Conservation (phyloP, 1,140 invertebrate species). For the Aricia agestis region DNA sequence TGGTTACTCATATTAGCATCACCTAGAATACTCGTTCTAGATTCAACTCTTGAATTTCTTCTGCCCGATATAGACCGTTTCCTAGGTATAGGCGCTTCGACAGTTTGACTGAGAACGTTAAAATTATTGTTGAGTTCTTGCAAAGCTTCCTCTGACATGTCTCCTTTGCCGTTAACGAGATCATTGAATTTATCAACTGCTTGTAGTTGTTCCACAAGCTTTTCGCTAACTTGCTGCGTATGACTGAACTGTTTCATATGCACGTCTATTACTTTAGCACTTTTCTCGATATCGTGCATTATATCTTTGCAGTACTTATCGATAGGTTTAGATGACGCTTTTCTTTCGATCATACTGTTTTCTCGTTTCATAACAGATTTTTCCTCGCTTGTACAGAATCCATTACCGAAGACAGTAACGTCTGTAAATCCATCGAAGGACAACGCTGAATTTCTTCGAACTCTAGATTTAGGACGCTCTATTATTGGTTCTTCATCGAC, state of each 20-base stretch:
- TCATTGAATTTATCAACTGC: constrained; percentile 65
- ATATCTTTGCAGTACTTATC: constrained; percentile 72
- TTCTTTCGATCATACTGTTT: constrained; percentile 40
- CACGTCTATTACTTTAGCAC: constrained; percentile 66
- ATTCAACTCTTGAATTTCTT: constrained; percentile 38
- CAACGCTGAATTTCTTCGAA: constrained; percentile 49
- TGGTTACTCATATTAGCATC: constrained; percentile 58
- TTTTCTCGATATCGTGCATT: constrained; percentile 70
- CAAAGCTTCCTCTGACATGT: constrained; percentile 50
- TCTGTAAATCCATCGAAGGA: constrained; percentile 49
- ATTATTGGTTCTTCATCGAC: constrained; percentile 37
- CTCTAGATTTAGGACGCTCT: constrained; percentile 60
- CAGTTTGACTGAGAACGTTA: constrained; percentile 54
- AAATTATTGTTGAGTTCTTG: constrained; percentile 65
- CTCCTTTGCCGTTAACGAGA: constrained; percentile 49
- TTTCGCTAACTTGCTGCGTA: constrained; percentile 62
- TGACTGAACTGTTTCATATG: constrained; percentile 67
- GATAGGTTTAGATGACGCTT: constrained; percentile 46
- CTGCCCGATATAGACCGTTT: constrained; percentile 54
- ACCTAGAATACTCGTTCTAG: constrained; percentile 46
- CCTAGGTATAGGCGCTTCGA: constrained; percentile 39
- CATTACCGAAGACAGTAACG: constrained; percentile 36
- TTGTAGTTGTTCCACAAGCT: constrained; percentile 62
- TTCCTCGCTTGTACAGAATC: constrained; percentile 29
- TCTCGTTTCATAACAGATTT: constrained; percentile 39